phyloP scores from a whole-genome alignment of 2,113 vertebrate genomes.

The Amia ocellicauda region DNA sequence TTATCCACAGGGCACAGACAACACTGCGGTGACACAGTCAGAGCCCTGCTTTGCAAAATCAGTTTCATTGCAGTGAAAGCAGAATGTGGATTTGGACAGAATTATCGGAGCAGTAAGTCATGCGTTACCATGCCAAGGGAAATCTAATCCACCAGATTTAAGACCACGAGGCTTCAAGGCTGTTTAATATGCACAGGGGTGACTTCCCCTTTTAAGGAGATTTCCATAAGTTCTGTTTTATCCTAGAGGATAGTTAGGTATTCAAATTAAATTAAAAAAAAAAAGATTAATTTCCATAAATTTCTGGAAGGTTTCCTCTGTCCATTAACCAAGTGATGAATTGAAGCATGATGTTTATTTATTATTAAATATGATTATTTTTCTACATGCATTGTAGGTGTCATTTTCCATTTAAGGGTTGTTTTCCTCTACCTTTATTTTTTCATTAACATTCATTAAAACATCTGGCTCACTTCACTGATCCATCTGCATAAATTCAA shows the following conservation, averaged over 20 bases:
- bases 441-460: slow-evolving; percentile 75
- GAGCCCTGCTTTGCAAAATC: slow-evolving; percentile 15
- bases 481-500: slow-evolving; percentile 58
- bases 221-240: slow-evolving; percentile 43
- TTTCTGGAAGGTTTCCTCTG: slow-evolving; percentile 49
- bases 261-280: slow-evolving; percentile 68
- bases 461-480: slow-evolving; percentile 67
- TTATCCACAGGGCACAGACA: background rate
- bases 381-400: slow-evolving; percentile 49
- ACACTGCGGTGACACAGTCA: background rate
- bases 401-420: slow-evolving; percentile 62
- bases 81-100: slow-evolving; percentile 32
- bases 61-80: slow-evolving; percentile 20
- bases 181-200: slow-evolving; percentile 19
- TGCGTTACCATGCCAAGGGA: slow-evolving; percentile 14
- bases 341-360: slow-evolving; percentile 61
- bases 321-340: slow-evolving; percentile 66
- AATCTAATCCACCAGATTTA: slow-evolving; percentile 32
- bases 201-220: slow-evolving; percentile 27
- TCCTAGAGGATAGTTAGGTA: slow-evolving; percentile 62
- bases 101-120: slow-evolving; percentile 29
- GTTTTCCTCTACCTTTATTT: slow-evolving; percentile 67
- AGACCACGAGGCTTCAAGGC: background rate
- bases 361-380: slow-evolving; percentile 59
- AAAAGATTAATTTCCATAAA: slow-evolving; percentile 70